phyloP scores from a whole-genome alignment of 2,888 invertebrate genomes.

The Leptinotarsa juncta region DNA sequence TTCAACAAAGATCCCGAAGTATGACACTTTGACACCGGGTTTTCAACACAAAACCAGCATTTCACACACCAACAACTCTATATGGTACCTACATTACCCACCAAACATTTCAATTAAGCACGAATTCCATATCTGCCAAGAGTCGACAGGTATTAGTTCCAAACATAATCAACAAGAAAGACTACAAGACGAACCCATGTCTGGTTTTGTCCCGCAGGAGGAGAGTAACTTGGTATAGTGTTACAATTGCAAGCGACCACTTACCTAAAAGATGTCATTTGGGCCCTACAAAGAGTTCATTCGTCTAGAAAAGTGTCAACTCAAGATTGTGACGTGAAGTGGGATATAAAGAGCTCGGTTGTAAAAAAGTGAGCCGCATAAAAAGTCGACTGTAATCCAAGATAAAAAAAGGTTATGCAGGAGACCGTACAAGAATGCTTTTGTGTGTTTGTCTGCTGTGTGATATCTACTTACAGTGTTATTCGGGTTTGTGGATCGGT shows the following conservation, averaged over 20 bases:
- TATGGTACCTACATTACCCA: slow-evolving; percentile 27
- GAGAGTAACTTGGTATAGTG: slow-evolving; percentile 55
- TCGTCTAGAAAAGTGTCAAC: slow-evolving; percentile 60
- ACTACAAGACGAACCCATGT: slow-evolving; percentile 59
- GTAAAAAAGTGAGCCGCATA: slow-evolving; percentile 49
- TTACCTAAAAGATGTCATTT: slow-evolving; percentile 43
- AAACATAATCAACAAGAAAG: slow-evolving; percentile 59
- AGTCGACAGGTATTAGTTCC: slow-evolving; percentile 62
- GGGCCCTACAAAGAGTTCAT: slow-evolving; percentile 37
- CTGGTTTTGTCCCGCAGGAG: slow-evolving; percentile 48
- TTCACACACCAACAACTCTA: slow-evolving; percentile 37
- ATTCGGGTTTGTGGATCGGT: not conserved
- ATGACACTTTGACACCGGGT: slow-evolving; percentile 24
- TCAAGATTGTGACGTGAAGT: slow-evolving; percentile 45
- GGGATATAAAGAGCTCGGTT: slow-evolving; percentile 44
- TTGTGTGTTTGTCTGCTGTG: slow-evolving; percentile 43
- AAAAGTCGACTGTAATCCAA: slow-evolving; percentile 49
- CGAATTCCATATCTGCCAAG: slow-evolving; percentile 44
- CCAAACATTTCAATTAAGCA: slow-evolving; percentile 44
- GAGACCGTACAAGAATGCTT: slow-evolving; percentile 48
- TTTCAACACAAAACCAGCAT: slow-evolving; percentile 19
- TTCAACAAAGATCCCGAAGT: slow-evolving; percentile 5
- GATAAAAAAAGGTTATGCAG: slow-evolving; percentile 51
- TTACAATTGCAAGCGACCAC: slow-evolving; percentile 54
- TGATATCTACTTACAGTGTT: slow-evolving; percentile 33